Evolutionary conservation across 1,140 invertebrate species (phyloP), one percentile per base, ranked within the genome.

Genomic region (Contarinia nasturtii): DNA sequence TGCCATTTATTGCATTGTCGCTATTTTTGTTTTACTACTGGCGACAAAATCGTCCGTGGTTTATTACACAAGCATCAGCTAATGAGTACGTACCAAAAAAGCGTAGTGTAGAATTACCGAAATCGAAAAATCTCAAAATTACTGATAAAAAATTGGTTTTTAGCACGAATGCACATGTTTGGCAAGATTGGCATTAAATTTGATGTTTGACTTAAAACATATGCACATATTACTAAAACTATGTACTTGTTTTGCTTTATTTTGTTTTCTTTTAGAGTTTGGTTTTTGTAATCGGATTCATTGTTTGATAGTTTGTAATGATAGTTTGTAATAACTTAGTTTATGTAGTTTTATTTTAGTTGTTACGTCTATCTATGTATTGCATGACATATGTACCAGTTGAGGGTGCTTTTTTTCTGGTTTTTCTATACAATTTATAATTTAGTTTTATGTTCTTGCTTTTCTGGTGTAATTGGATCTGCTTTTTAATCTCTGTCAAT

Each of bases 11-110:
- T 12, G 69, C 77, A 1, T 55, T 86, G 2, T 47, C 77, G 0
- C 67, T 72, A 2, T 73, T 86, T 51, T 63, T 82, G 3, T 59
- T 77, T 11, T 90, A 87, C 71, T 82, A 83, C 55, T 71, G 75
- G 40, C 70, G 74, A 10, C 75, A 79, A 56, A 79, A 79, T 40
- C 53, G 53, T 45, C 44, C 52, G n/a, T 51, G 61, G 33, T 22
- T 74, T 56, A 77, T 76, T 72, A 76, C 75, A 60, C 81, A 80
- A 55, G 70, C 76, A 7, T 66, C 73, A 48, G 27, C 27, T 27
- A 73, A 78, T 69, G 73, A 74, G 74, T 83, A 82, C 70, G 80
- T 83, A 82, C 68, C 62, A 60, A 57, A 60, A 48, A 50, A 40
- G 27, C 19, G 17, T 45, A 15, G n/a, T 20, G 22, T 22, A 15